Evolutionary conservation across 1,140 invertebrate genomes (phyloP), one percentile per base, ranked within the genome.

Genomic region (Pseudomyrmex gracilis): DNA sequence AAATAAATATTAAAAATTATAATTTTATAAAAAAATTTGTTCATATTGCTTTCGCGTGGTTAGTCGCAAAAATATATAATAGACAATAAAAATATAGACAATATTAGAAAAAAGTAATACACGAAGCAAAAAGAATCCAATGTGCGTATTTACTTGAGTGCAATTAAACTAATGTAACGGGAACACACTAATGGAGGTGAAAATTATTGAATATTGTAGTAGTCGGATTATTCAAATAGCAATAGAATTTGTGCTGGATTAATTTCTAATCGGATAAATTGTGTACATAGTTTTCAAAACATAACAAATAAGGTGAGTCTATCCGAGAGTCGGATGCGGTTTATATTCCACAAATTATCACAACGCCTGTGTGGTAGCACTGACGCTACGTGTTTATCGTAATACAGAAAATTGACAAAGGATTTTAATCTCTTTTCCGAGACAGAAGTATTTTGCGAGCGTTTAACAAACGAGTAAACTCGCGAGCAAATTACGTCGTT

Each of bases 211-310:
- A 51, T 74, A n/a, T 51, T 64, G 7, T n/a, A 7, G 0, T 49
- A 1, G 34, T 34, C 17, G 13, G 55, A 76, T 64, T 76, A 64
- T 76, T 64, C 3, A 34, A 74, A 43, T 13, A n/a, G n/a, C 1
- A 71, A 74, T 63, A 64, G 2, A 51, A 51, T 34, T 34, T 64
- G 45, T 20, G 63, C 43, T 47, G n/a, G 43, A 17, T 45, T 64
- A 64, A 45, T 64, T 9, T 8, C 60, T 60, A 76, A 34, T 76
- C n/a, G 22, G 22, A 49, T 66, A 53, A 55, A 53, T n/a, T 43
- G 0, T 34, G 0, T 34, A 7, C 7, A 34, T 34, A 34, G n/a
- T 20, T 43, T 76, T 43, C 12, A 76, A 34, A 64, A 63, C 20
- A 12, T 24, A 53, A 76, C 17, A 53, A 13, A 60, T 64, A 76